Evolutionary conservation across 2,797 vertebrate genomes (phyloP).

Genomic region (Macrochelys suwanniensis): DNA sequence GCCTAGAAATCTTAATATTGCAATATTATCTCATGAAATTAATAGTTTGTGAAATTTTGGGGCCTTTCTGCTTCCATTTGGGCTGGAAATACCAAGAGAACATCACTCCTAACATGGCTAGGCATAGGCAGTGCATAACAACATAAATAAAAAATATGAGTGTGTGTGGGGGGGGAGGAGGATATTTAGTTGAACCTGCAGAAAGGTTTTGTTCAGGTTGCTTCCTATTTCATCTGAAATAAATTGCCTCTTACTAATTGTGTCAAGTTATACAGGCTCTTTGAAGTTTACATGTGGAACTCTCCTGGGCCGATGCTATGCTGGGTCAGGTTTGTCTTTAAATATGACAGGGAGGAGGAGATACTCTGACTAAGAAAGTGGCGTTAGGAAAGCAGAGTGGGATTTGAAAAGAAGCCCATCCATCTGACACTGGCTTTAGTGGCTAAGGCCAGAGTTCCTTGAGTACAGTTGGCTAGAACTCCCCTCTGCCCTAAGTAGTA

Average conservation of each 20-base stretch:
- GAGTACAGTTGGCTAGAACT: not conserved
- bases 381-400: not conserved
- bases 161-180: not conserved
- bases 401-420: not conserved
- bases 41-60: not conserved
- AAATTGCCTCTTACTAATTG: not conserved
- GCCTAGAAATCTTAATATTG: not conserved
- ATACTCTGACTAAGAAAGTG: not conserved
- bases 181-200: not conserved
- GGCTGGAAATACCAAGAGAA: not conserved
- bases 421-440: not conserved
- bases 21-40: not conserved
- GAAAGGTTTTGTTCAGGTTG: not conserved
- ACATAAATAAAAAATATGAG: not conserved
- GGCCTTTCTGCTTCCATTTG: not conserved
- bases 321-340: not conserved
- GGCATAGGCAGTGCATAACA: not conserved
- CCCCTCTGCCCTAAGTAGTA: not conserved
- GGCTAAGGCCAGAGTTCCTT: not conserved
- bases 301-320: accelerated
- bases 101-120: not conserved
- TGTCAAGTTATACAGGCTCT: not conserved
- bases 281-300: not conserved
- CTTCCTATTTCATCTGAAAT: not conserved
- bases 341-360: not conserved